Evolutionary conservation across 1,140 invertebrate species (phyloP), one percentile per base, ranked within the genome.

Genomic region (Sitobion miscanthi): DNA sequence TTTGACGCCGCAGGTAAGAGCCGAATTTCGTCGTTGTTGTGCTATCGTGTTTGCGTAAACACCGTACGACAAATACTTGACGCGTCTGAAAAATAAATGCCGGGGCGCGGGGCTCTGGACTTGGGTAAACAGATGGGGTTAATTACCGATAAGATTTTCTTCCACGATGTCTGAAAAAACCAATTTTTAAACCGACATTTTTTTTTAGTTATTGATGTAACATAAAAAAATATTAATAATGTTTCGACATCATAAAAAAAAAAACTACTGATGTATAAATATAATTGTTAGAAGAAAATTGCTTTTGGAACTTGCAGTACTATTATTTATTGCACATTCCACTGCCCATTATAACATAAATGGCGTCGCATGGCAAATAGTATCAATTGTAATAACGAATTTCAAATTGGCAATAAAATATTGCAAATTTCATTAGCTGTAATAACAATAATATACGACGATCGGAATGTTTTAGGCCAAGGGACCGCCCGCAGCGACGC

Each of bases 1-100:
- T 99, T 99, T 95, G 99, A 99, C 95, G 96, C 97, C 87, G 96
- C 96, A 94, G 96, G 96, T 96, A 95, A 94, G 90, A 38, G 9
- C 83, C 11, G 3, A 77, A 0, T 77, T n/a, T 77, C 17, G n/a
- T 77, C n/a, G 4, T 77, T n/a, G n/a, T n/a, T 20, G 62, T n/a
- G 30, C n/a, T 17, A 14, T 77, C 8, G 57, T 4, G 30, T 62
- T 30, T 77, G 5, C 62, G n/a, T 35, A 20, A 69, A n/a, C 17
- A 1, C n/a, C 30, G 14, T 20, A 77, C 5, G n/a, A 77, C 11
- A 0, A n/a, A 77, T n/a, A 69, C 14, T 35, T 77, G 14, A 17
- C 11, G 14, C 0, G 1, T n/a, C 30, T n/a, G n/a, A n/a, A n/a
- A 77, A 77, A 77, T 77, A 77, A n/a, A n/a, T 21, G 4, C 14